A percentile compares a stretch with the other conserved stretches of the same genome.
Conservation (phyloP, 2,113 vertebrate genomes). For the Eptesicus fuscus region DNA sequence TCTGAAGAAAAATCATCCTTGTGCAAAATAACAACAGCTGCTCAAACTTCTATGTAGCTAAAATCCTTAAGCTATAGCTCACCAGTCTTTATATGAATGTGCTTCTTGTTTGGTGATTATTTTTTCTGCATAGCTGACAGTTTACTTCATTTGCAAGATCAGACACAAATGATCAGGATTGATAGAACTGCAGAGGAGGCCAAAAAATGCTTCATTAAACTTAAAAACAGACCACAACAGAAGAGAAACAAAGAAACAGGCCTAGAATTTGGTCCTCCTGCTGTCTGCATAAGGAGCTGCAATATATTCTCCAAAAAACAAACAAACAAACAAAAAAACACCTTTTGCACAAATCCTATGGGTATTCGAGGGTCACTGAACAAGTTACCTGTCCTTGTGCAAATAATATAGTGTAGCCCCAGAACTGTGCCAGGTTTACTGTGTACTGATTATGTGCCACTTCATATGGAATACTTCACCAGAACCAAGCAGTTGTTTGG, state of each 20-base stretch:
- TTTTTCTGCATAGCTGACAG: constrained; percentile 91
- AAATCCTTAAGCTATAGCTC: constrained; percentile 90
- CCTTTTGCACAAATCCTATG: constrained; percentile 85
- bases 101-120: constrained; percentile 93
- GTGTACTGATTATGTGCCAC: not conserved
- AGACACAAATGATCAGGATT: constrained; percentile 86
- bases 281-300: not conserved
- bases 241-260: not conserved
- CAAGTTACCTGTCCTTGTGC: constrained; percentile 84
- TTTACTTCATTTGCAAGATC: constrained; percentile 95
- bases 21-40: constrained; percentile 86
- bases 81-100: constrained; percentile 90
- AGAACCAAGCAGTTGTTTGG: not conserved
- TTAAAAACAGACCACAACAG: not conserved
- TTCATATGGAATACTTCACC: not conserved
- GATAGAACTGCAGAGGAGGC: constrained; percentile 77
- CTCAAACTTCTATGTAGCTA: constrained; percentile 82
- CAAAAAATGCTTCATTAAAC: not conserved
- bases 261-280: not conserved
- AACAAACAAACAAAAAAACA: constrained; percentile 79
- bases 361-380: constrained; percentile 83
- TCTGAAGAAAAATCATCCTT: constrained; percentile 88
- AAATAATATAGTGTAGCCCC: constrained; percentile 86
- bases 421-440: constrained; percentile 69
- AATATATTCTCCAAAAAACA: not conserved